Evolutionary conservation across 1,140 invertebrate species (phyloP).

Genomic region (Platorchestia sp.): DNA sequence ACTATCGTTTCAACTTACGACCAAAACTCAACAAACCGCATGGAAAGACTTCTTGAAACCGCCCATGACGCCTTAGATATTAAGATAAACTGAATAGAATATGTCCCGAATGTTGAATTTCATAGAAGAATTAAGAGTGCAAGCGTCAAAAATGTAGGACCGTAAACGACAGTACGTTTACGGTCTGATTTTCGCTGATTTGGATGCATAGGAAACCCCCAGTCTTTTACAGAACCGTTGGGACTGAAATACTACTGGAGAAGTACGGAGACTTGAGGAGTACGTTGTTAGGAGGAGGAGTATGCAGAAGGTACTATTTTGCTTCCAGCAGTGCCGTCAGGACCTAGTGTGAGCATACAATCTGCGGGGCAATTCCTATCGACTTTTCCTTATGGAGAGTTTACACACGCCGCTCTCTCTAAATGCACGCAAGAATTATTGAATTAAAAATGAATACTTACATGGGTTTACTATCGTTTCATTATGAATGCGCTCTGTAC

Average conservation of each 20-base stretch:
- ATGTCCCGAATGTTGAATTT: not conserved
- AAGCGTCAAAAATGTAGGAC: not conserved
- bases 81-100: not conserved
- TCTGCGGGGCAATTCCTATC: too few relatives aligned
- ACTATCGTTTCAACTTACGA: not conserved
- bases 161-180: not conserved
- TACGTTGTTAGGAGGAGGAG: too few relatives aligned
- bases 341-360: not conserved
- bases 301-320: too few relatives aligned
- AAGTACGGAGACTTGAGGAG: not conserved
- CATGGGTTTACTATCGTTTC: not conserved
- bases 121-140: not conserved
- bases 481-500: too few relatives aligned
- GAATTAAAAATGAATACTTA: not conserved
- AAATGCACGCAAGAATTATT: not conserved
- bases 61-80: too few relatives aligned
- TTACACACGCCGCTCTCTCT: not conserved
- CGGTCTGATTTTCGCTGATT: not conserved
- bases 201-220: not conserved
- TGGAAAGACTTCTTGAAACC: too few relatives aligned
- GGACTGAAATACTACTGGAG: not conserved
- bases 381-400: not conserved
- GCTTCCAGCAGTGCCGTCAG: not conserved
- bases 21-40: not conserved
- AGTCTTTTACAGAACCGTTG: not conserved